Evolutionary conservation across 37 sponge, comb jelly and placozoan species (phyloP).

Genomic region (Theonella swinhoei): DNA sequence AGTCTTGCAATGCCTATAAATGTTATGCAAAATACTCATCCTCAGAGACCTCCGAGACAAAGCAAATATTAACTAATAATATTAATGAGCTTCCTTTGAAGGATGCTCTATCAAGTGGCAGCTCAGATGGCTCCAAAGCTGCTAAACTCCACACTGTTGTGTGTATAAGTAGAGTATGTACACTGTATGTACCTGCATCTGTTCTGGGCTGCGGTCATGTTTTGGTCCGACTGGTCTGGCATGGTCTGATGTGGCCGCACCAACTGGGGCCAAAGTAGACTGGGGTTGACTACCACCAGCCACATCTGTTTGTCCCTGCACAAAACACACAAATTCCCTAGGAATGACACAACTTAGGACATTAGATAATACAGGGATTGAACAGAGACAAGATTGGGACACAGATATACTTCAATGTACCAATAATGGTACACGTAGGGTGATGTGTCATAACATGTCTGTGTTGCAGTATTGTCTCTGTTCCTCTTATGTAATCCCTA

Average conservation of each 20-base stretch:
- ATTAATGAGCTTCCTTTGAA: not conserved
- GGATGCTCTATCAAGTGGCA: no score
- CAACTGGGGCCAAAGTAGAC: not conserved
- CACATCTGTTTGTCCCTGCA: not conserved
- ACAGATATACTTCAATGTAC: no score
- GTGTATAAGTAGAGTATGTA: no score
- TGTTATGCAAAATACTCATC: not conserved
- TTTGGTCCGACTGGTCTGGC: not conserved
- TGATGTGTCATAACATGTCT: no score
- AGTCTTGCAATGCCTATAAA: not conserved
- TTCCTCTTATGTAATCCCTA: not conserved
- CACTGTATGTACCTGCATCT: constrained; percentile 13
- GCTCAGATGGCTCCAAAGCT: no score
- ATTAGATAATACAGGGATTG: no score
- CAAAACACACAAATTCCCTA: not conserved
- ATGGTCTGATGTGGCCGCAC: not conserved
- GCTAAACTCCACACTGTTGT: no score
- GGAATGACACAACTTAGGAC: not conserved
- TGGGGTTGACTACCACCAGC: not conserved
- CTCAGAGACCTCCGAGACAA: not conserved
- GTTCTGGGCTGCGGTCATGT: constrained; percentile 9
- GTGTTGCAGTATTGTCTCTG: not conserved
- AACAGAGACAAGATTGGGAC: no score
- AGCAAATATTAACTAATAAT: not conserved
- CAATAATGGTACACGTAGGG: no score